Percentiles rank a stretch among this genome's conserved stretches.
phyloP scores from a whole-genome alignment of 2,113 vertebrate species.

The Rutilus rutilus region DNA sequence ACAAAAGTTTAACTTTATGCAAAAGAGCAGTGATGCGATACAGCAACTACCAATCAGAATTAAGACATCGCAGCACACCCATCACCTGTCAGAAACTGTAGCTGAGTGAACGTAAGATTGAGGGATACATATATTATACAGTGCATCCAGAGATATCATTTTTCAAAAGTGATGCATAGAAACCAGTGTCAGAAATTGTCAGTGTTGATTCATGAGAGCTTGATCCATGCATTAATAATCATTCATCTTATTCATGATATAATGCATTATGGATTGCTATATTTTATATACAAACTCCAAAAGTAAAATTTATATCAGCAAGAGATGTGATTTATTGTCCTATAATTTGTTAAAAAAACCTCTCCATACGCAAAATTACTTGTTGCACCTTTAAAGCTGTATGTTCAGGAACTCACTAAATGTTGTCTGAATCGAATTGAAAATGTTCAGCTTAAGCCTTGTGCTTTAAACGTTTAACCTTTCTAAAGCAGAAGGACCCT shows the following conservation, averaged over 20 bases:
- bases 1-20: neutral
- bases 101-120: neutral
- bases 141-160: neutral
- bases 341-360: neutral
- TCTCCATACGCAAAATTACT: neutral
- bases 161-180: neutral
- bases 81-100: neutral
- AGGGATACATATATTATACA: neutral
- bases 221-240: neutral
- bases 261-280: neutral
- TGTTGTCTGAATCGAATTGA: conserved; percentile 23
- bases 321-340: neutral
- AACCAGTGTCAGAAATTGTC: conserved; percentile 1
- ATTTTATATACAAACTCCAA: neutral
- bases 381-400: conserved; percentile 22
- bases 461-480: conserved; percentile 49
- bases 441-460: conserved; percentile 32
- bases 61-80: neutral
- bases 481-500: conserved; percentile 16
- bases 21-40: neutral
- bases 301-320: neutral
- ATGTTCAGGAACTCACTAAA: conserved; percentile 2
- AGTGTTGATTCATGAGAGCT: conserved; percentile 7
- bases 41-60: neutral
- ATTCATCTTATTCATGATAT: neutral